Evolutionary conservation across 2,113 vertebrate species (phyloP), one percentile per base, ranked within the genome.

Genomic region (Alces alces): DNA sequence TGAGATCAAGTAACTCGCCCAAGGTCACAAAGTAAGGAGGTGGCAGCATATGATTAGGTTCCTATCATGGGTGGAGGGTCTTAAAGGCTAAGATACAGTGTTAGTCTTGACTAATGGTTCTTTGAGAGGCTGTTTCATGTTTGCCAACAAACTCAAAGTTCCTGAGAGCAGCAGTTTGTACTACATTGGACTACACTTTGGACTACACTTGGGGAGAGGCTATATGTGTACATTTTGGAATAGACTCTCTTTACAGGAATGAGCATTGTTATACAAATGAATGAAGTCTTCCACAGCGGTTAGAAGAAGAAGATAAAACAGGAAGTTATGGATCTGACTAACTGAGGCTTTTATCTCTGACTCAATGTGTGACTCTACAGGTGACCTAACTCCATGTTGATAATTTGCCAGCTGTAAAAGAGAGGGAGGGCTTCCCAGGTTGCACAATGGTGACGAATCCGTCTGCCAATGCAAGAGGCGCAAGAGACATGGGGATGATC

Each of bases 251-350:
- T 50, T 64, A 64, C 10, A 36, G 80, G 70, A 90, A 73, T 78
- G 64, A 92, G 36, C 50, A 45, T 7, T 66, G 43, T 76, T 91
- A 14, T 16, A 89, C 17, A 86, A 88, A 86, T 45, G 52, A 47
- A 89, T 36, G 54, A 66, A 91, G 50, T 23, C 89, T 93, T 52
- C 54, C 52, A 64, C 25, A 83, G 21, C 33, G 14, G 45, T 85
- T 17, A 43, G 50, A 52, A 47, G 5, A 47, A 14, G 83, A 54
- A n/a, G 33, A 25, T 36, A n/a, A 55, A 85, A 86, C 45, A 58
- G 91, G 94, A 96, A 96, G 76, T 82, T 88, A 80, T 9, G 28
- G 90, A 47, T 76, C 84, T 82, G 84, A 66, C 27, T 86, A 86
- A 95, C 23, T 33, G 54, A 87, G 54, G 70, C 54, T 94, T 85